Conservation (phyloP, 2,113 vertebrate species). For the Oreotrochilus melanogaster region DNA sequence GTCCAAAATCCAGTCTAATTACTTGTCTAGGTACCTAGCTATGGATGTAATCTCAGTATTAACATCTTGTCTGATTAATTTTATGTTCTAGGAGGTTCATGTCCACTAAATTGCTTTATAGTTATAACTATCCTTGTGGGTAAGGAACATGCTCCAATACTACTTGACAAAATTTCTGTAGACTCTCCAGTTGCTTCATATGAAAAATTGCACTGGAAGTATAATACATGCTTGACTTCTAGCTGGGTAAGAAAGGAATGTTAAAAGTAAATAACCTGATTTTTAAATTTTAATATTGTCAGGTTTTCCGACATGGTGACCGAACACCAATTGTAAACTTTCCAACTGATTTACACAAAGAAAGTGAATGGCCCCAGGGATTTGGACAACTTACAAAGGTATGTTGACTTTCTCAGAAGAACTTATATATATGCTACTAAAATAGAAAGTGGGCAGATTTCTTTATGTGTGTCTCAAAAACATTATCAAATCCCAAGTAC, state of each 20-base stretch:
- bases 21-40: background rate
- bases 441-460: background rate
- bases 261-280: background rate
- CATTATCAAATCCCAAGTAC: background rate
- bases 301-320: slow-evolving; percentile 90
- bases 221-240: background rate
- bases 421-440: background rate
- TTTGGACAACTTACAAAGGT: slow-evolving; percentile 91
- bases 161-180: background rate
- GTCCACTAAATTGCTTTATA: background rate
- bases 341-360: slow-evolving; percentile 84
- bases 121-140: background rate
- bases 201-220: background rate
- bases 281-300: background rate
- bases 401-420: slow-evolving; percentile 24
- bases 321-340: slow-evolving; percentile 86
- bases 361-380: slow-evolving; percentile 87
- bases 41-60: background rate
- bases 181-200: background rate
- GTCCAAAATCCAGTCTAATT: background rate
- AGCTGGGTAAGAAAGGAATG: background rate
- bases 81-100: background rate
- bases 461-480: background rate
- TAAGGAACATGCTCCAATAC: background rate
- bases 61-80: background rate